phyloP scores from a whole-genome alignment of 2,113 vertebrate genomes.

The Phaethornis superciliosus region DNA sequence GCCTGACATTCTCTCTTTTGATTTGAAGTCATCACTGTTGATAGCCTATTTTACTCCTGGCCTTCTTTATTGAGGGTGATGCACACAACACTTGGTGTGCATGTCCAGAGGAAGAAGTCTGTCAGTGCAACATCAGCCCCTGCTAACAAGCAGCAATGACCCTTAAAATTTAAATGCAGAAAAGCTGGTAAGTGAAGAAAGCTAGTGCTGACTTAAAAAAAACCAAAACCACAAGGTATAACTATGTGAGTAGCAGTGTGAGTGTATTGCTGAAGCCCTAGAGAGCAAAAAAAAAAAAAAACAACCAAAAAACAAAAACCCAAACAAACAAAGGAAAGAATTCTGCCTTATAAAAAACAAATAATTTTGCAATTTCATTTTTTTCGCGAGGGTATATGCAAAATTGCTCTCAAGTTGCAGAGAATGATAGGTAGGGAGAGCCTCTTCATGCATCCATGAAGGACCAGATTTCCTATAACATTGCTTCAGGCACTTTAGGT shows the following conservation, averaged over 20 bases:
- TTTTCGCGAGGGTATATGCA: not conserved
- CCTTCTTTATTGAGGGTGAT: not conserved
- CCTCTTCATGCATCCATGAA: not conserved
- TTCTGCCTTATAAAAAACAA: not conserved
- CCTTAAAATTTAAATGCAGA: not conserved
- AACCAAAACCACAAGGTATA: not conserved
- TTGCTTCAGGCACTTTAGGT: not conserved
- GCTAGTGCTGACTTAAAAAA: not conserved
- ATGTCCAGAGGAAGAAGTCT: constrained; percentile 2
- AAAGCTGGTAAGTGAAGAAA: constrained; percentile 10
- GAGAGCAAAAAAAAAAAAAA: not conserved
- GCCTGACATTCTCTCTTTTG: not conserved
- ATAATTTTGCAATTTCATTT: not conserved
- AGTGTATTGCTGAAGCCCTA: not conserved
- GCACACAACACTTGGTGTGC: not conserved
- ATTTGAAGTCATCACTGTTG: not conserved
- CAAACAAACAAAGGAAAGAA: too few relatives aligned
- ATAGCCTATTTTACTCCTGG: not conserved
- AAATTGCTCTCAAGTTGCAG: not conserved
- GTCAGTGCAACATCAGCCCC: not conserved
- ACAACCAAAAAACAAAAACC: too few relatives aligned
- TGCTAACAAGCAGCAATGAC: not conserved
- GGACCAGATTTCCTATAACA: not conserved
- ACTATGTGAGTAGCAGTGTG: not conserved
- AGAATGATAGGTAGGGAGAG: not conserved